Evolutionary conservation across 2,797 vertebrate species (phyloP).

Genomic region (Sebastolobus alascanus): DNA sequence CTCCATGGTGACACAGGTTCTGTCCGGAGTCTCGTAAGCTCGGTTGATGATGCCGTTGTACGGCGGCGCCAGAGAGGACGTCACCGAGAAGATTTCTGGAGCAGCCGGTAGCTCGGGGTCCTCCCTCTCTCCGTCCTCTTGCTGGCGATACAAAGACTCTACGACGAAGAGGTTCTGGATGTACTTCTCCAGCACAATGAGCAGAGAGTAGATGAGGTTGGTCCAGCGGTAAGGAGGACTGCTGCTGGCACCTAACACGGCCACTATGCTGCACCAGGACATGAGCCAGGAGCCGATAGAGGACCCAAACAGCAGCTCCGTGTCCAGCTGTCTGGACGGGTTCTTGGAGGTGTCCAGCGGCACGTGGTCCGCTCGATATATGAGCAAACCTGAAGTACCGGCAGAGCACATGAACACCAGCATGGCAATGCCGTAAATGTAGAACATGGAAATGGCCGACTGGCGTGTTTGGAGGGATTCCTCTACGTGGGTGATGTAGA

Average conservation of each 20-base stretch:
- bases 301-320: conserved; percentile 91
- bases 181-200: conserved; percentile 93
- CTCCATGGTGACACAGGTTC: conserved; percentile 67
- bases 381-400: conserved; percentile 86
- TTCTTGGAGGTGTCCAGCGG: conserved; percentile 90
- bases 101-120: conserved; percentile 69
- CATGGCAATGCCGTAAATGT: conserved; percentile 89
- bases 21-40: conserved; percentile 68
- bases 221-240: conserved; percentile 90
- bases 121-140: conserved; percentile 62
- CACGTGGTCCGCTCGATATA: conserved; percentile 88
- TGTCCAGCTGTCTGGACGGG: conserved; percentile 92
- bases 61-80: conserved; percentile 76
- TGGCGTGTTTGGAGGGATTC: conserved; percentile 86
- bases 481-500: conserved; percentile 92
- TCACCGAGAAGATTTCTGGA: conserved; percentile 88
- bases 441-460: conserved; percentile 92
- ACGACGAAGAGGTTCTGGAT: conserved; percentile 97
- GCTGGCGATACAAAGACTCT: conserved; percentile 91
- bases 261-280: conserved; percentile 94
- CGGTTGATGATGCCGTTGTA: conserved; percentile 85
- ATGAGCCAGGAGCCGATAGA: conserved; percentile 95
- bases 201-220: conserved; percentile 90
- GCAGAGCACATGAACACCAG: conserved; percentile 90
- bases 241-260: conserved; percentile 83